phyloP scores from a whole-genome alignment of 2,113 vertebrate genomes.

The Pao palembangensis region DNA sequence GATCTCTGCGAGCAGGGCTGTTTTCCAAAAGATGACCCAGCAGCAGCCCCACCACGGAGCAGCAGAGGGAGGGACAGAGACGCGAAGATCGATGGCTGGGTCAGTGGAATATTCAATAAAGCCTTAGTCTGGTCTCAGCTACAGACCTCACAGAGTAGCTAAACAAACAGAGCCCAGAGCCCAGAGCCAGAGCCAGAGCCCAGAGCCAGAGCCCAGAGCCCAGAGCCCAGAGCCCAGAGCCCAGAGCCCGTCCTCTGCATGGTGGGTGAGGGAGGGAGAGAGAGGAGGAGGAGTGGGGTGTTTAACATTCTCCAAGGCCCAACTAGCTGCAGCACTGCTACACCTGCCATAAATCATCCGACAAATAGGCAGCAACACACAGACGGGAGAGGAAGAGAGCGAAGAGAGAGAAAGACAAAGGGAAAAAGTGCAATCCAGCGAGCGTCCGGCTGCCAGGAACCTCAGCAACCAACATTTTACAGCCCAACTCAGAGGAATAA shows the following conservation, averaged over 20 bases:
- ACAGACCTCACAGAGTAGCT: slow-evolving; percentile 54
- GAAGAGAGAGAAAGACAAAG: slow-evolving; percentile 1
- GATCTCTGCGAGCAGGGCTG: slow-evolving; percentile 34
- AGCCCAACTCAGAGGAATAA: slow-evolving; percentile 44
- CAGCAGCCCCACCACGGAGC: slow-evolving; percentile 36
- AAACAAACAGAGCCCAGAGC: slow-evolving; percentile 28
- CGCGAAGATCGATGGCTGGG: slow-evolving; percentile 55
- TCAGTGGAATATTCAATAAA: slow-evolving; percentile 71
- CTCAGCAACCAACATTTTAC: slow-evolving; percentile 35
- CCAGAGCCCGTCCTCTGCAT: neutral
- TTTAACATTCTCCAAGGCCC: slow-evolving; percentile 58
- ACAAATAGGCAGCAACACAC: slow-evolving; percentile 48
- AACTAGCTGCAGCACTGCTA: slow-evolving; percentile 49
- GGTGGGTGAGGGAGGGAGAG: slow-evolving; percentile 7
- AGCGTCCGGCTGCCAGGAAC: slow-evolving; percentile 39
- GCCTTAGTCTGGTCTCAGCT: slow-evolving; percentile 61
- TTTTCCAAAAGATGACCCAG: slow-evolving; percentile 64
- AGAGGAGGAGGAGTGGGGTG: slow-evolving; percentile 15
- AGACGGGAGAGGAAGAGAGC: slow-evolving; percentile 9
- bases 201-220: slow-evolving; percentile 16
- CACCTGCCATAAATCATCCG: slow-evolving; percentile 60
- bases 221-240: neutral
- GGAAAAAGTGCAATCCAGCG: slow-evolving; percentile 18
- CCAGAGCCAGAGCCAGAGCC: slow-evolving; percentile 11
- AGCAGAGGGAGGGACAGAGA: slow-evolving; percentile 17